Base-by-base conservation (phyloP, 2,888 invertebrate genomes). In the Chrysotoxum bicinctum region DNA sequence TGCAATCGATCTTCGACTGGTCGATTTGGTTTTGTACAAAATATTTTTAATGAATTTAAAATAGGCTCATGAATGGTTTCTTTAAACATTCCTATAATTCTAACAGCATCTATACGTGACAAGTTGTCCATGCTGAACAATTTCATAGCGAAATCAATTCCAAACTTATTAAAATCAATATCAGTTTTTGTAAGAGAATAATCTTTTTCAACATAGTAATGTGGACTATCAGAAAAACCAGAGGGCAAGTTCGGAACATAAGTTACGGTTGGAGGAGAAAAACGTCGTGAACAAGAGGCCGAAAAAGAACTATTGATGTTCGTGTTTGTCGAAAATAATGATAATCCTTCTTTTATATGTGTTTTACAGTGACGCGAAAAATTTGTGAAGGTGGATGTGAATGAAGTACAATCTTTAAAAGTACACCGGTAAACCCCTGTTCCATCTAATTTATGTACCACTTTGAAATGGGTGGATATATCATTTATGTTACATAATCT, bases 51-150 rank as follows among this genome's bases (percentile, higher is more conserved):
- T 8, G 7, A 16, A 3, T 30, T 16, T 32, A 56, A 19, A n/a
- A 32, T 56, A 8, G 54, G 54, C 16, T 30, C 54, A 16, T 56
- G 54, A 3, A 56, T 56, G 54, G 54, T 16, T 56, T 56, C 54
- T 4, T 56, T 56, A 16, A 56, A 3, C 54, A 56, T 56, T 32
- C 0, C 0, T 16, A 56, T 32, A 9, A 56, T 56, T 56, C 9
- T 16, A 9, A 9, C 1, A 9, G 54, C 54, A 56, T 56, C 54
- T 16, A 32, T 56, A 4, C 32, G 54, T 56, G 54, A 56, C 9
- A 56, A 56, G 19, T 56, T 56, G 32, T 56, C 54, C 54, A 56
- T 56, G 12, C 54, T 56, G 54, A 19, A 56, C 9, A 56, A 56
- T 56, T 56, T 30, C 30, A 32, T 9, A 32, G 54, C 54, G 16